phyloP scores from a whole-genome alignment of 2,888 invertebrate genomes.

The Macropis europaea region DNA sequence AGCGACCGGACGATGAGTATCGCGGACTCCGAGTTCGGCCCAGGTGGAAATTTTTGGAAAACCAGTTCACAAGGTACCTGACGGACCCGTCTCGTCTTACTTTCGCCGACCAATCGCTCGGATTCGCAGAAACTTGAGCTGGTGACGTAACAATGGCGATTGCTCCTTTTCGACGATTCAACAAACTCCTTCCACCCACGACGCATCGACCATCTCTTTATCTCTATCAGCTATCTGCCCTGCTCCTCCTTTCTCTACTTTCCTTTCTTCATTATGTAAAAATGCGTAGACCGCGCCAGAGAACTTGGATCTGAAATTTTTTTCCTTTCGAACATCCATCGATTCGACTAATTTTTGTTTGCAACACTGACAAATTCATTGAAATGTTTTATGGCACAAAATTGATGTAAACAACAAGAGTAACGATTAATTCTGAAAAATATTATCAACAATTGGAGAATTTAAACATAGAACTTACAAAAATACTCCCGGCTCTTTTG shows the following conservation, averaged over 20 bases:
- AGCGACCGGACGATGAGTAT: constrained; percentile 42
- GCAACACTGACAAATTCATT: too few species aligned
- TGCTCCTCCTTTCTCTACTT: constrained; percentile 45
- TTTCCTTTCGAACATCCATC: too few species aligned
- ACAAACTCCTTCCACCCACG: constrained; percentile 74
- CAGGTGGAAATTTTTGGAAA: constrained; percentile 45
- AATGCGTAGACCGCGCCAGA: constrained; percentile 37
- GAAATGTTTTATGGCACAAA: too few species aligned
- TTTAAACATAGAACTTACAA: too few species aligned
- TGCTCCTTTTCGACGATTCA: constrained; percentile 65
- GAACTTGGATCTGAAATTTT: background rate
- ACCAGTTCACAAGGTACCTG: constrained; percentile 39
- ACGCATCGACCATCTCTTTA: constrained; percentile 61
- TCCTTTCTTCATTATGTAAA: constrained; percentile 57
- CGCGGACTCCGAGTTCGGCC: constrained; percentile 23
- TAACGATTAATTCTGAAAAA: too few species aligned
- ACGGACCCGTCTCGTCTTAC: constrained; percentile 76
- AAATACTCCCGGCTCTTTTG: too few species aligned
- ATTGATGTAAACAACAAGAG: too few species aligned
- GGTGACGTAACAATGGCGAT: constrained; percentile 76
- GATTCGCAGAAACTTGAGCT: constrained; percentile 74
- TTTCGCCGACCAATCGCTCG: constrained; percentile 56
- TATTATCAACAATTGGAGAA: too few species aligned
- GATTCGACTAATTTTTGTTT: background rate
- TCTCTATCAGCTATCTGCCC: constrained; percentile 66